Base-by-base conservation (phyloP, 1,140 invertebrate species). In the Anastrepha ludens region DNA sequence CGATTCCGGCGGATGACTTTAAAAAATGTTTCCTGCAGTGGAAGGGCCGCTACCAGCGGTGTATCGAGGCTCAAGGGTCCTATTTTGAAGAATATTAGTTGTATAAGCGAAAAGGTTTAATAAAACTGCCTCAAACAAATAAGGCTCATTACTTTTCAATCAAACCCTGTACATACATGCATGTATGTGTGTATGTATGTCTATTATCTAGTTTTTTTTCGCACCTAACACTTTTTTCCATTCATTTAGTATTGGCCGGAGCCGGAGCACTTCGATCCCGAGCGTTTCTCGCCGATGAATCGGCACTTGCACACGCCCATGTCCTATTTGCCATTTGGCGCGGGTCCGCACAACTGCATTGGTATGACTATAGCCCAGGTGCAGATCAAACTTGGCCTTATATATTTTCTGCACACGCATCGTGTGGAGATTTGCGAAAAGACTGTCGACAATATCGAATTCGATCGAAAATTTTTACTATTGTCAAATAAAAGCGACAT, bases 241-340 rank as follows among this genome's bases (percentile, higher is more conserved):
- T 29, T 44, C 17, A 47, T 88, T 3, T 81, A 92, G 91, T 92
- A 92, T 65, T 93, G 91, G 91, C 93, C 93, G 7, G 91, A 93
- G 74, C 93, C 93, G 62, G 90, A 92, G n/a, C 90, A 89, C 41
- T 93, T 93, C 67, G 92, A 93, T 89, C 93, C 93, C 58, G 92
- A 93, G 60, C 91, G 93, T 67, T 93, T 93, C 64, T 90, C 50
- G 47, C 88, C 90, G 0, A 90, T 90, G n/a, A 92, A 93, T 74
- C 90, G 90, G 64, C 65, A 89, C 0, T 88, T 78, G 20, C 92
- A 92, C 9, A 88, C 87, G 7, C 91, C 90, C 50, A 92, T 91
- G 90, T 90, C 92, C n/a, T 93, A 94, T 90, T 89, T 96, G 78
- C 96, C 96, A 1, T 96, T 96, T 89, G 95, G 95, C 2, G 94